Percentiles rank a stretch among this genome's conserved stretches.
Evolutionary conservation across 2,113 vertebrate genomes (phyloP).

Genomic region (Atlantisia rogersi): DNA sequence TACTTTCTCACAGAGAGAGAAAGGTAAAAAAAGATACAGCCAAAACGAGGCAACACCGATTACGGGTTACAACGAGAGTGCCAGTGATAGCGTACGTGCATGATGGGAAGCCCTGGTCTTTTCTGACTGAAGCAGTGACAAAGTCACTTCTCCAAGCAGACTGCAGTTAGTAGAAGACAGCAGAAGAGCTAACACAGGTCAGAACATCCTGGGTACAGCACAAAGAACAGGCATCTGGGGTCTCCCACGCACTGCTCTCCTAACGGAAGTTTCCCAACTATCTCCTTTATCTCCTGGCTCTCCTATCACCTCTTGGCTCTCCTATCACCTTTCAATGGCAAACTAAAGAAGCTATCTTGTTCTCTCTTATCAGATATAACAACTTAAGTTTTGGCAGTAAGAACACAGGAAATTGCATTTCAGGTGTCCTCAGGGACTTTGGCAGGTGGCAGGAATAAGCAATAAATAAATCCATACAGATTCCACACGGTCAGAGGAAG

Average conservation of each 20-base stretch:
- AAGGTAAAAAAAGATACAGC: constrained; percentile 71
- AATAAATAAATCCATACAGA: neutral
- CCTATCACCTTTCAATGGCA: neutral
- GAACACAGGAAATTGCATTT: neutral
- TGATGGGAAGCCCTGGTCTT: constrained; percentile 28
- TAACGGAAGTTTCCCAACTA: neutral
- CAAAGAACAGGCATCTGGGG: neutral
- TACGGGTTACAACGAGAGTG: constrained; percentile 53
- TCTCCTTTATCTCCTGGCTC: neutral
- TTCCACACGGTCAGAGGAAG: neutral
- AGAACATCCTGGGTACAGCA: constrained; percentile 16
- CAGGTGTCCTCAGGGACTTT: neutral
- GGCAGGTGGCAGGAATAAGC: neutral
- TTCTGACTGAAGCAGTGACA: constrained; percentile 24
- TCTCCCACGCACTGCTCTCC: neutral
- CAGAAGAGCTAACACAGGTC: neutral
- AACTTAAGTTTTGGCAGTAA: neutral
- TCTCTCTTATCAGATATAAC: neutral
- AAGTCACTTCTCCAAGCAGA: constrained; percentile 14
- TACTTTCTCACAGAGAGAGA: constrained; percentile 66
- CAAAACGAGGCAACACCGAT: constrained; percentile 63
- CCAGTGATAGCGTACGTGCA: constrained; percentile 26
- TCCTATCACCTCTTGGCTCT: neutral
- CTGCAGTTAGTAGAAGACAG: neutral
- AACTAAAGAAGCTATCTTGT: neutral